phyloP scores from a whole-genome alignment of 2,113 vertebrate genomes.

The Halichoerus grypus region DNA sequence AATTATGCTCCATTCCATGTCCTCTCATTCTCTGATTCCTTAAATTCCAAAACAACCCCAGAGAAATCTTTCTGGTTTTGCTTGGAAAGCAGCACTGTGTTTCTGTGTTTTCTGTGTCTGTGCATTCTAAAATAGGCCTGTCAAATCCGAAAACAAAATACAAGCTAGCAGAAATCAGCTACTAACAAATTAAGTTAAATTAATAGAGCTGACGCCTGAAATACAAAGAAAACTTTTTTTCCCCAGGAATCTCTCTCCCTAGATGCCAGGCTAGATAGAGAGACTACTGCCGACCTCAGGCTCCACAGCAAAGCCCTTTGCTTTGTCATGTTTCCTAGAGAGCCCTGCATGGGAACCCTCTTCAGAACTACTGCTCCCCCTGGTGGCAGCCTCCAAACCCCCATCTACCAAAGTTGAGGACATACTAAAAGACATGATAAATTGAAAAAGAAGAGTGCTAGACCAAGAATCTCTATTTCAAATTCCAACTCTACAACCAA shows the following conservation, averaged over 20 bases:
- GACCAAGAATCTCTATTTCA: background rate
- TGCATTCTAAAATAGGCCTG: constrained; percentile 60
- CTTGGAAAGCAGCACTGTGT: constrained; percentile 48
- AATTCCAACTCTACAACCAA: background rate
- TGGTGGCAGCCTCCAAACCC: constrained; percentile 31
- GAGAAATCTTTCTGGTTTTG: constrained; percentile 72
- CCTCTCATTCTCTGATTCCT: constrained; percentile 53
- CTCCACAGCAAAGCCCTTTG: background rate
- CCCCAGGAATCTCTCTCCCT: background rate
- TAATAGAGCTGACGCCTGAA: constrained; percentile 68
- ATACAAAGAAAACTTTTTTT: background rate
- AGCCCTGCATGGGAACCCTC: background rate
- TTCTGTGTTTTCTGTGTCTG: constrained; percentile 50
- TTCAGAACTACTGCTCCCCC: background rate
- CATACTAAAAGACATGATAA: background rate
- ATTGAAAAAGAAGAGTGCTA: background rate
- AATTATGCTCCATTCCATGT: constrained; percentile 28
- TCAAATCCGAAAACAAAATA: constrained; percentile 67
- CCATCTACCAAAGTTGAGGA: background rate
- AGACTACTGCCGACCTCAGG: background rate
- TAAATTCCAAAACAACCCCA: constrained; percentile 64
- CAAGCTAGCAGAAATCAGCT: constrained; percentile 70
- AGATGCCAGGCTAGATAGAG: background rate
- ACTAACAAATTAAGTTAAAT: constrained; percentile 76
- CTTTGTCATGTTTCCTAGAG: constrained; percentile 54